Base-by-base conservation (phyloP, 2,113 vertebrate species). In the Mirounga angustirostris region DNA sequence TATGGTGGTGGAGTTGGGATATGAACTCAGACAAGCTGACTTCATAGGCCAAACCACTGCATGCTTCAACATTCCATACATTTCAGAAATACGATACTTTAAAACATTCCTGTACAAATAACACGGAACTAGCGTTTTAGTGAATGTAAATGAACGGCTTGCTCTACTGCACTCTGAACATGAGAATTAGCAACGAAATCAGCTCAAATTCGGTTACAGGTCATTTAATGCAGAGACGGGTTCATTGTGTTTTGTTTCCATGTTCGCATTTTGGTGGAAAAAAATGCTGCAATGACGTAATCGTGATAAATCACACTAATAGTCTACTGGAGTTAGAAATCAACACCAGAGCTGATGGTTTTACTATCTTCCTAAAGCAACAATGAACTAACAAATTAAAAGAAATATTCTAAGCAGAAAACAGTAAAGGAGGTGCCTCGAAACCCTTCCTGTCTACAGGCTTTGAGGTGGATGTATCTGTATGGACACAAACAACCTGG, bases 81-180 rank as follows among this genome's bases (percentile, higher is more conserved):
- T 36, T 86, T 86, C 65, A 83, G 85, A 96, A 94, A 58, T 78
- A 90, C 1, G 13, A 69, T 52, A 83, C n/a, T 91, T 95, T 91
- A 93, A 96, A 94, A 85, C 16, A 61, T 8, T 61, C n/a, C 13
- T 80, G 5, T 59, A n/a, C 28, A 24, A 90, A 82, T 81, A 90
- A 46, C 8, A n/a, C 1, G 84, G 46, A 88, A 59, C 56, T 59
- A 88, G 18, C 16, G 3, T 65, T 54, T 87, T 52, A 76, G 50
- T 52, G 71, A 79, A 73, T 73, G 40, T 58, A 22, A 83, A 54
- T 79, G 94, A 58, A 30, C 61, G 11, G 9, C 52, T 97, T 79
- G 15, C 33, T 80, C 61, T 73, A 14, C 4, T 87, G 69, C 28
- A 95, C 11, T 73, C n/a, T 87, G 26, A 90, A 65, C 43, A 46